These are phyloP conservation scores for Anastrepha ludens DNA, from an alignment of 1,140 invertebrate species.

Conservation along the genomic window DNA sequence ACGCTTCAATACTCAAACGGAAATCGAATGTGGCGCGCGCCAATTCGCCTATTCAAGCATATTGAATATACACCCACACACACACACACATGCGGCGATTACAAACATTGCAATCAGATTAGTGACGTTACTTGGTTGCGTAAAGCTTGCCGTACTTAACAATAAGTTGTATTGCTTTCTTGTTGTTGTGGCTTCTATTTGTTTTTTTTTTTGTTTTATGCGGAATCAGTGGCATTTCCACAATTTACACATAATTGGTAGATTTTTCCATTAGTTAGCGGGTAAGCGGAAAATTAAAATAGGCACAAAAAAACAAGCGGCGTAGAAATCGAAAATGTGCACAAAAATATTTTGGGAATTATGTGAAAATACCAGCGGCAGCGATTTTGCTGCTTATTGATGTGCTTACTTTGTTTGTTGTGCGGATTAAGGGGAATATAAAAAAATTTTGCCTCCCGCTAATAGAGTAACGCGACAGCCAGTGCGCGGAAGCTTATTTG, in stretches of 20 bases:
- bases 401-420: neutral
- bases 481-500: too few relatives aligned
- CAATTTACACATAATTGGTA: too few relatives aligned
- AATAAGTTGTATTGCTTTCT: too few relatives aligned
- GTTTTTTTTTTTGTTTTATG: neutral
- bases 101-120: constrained; percentile 16
- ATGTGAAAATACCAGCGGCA: neutral
- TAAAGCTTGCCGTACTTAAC: neutral
- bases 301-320: neutral
- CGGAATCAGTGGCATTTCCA: neutral
- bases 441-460: too few relatives aligned
- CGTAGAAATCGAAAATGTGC: neutral
- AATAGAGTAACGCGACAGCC: too few relatives aligned
- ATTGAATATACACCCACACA: neutral
- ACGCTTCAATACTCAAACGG: neutral
- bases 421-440: neutral
- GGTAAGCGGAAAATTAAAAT: too few relatives aligned
- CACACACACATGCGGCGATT: neutral
- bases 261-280: too few relatives aligned
- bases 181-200: too few relatives aligned
- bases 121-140: neutral
- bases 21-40: neutral
- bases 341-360: neutral
- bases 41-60: neutral
- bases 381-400: neutral